A percentile compares a stretch with the other conserved stretches of the same genome.
These are phyloP conservation scores for Anagyrus pseudococci DNA, from an alignment of 2,888 invertebrate genomes.

Conservation along the genomic window DNA sequence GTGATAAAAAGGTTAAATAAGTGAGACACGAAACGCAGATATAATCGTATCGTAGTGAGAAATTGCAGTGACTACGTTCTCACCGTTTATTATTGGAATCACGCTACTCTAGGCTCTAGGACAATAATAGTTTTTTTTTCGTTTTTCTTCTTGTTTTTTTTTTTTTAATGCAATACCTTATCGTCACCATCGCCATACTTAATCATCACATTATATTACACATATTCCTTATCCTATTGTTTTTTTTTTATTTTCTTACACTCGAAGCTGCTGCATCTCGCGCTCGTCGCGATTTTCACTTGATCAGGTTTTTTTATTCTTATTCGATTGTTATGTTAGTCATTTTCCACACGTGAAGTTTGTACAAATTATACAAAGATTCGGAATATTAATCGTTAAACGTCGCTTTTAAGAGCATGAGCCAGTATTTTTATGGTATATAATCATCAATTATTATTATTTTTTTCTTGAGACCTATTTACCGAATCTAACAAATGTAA, in stretches of 20 bases:
- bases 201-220: constrained; percentile 45
- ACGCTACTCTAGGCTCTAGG: constrained; percentile 53
- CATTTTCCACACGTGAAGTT: constrained; percentile 10
- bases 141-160: background rate
- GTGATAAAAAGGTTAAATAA: constrained; percentile 16
- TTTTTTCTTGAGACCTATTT: no score
- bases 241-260: constrained; percentile 27
- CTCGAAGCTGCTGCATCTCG: constrained; percentile 20
- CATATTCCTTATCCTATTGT: constrained; percentile 36
- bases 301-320: no score
- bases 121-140: constrained; percentile 48
- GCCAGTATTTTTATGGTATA: no score
- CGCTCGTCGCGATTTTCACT: constrained; percentile 31
- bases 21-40: constrained; percentile 5
- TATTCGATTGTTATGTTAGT: constrained; percentile 23
- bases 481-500: no score
- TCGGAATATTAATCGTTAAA: constrained; percentile 21
- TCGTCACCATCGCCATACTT: constrained; percentile 49
- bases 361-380: constrained; percentile 20
- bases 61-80: constrained; percentile 50
- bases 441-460: background rate
- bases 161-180: constrained; percentile 52
- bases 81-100: constrained; percentile 55
- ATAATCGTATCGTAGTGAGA: constrained; percentile 38
- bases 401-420: constrained; percentile 12